These are phyloP conservation scores for Siderastrea radians DNA, from an alignment of 92 coral and sea anemone species.

Conservation along the genomic window DNA sequence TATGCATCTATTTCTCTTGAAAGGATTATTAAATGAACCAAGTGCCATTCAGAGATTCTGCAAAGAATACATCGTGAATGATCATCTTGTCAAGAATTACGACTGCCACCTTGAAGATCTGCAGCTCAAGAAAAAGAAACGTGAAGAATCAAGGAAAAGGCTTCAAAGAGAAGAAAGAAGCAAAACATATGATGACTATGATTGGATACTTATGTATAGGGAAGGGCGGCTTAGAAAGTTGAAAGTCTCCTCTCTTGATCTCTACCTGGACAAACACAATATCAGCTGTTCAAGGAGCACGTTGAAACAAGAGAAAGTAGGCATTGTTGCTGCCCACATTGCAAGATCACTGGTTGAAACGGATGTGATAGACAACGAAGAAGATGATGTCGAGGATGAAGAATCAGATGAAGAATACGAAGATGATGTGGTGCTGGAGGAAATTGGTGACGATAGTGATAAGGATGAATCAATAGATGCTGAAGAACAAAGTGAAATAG, in stretches of 20 bases:
- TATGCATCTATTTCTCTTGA: not conserved
- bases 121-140: slow-evolving; percentile 21
- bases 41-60: slow-evolving; percentile 30
- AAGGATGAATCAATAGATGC: slow-evolving; percentile 8
- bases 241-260: slow-evolving; percentile 14
- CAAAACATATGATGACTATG: slow-evolving; percentile 23
- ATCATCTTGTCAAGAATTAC: not conserved
- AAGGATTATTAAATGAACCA: slow-evolving; percentile 23
- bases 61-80: slow-evolving; percentile 18
- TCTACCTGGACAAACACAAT: slow-evolving; percentile 8
- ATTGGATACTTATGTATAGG: slow-evolving; percentile 24
- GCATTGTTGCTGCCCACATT: slow-evolving; percentile 23
- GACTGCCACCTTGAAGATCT: slow-evolving; percentile 18
- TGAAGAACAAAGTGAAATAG: not conserved
- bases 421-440: slow-evolving; percentile 45
- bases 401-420: slow-evolving; percentile 17
- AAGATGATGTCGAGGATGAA: slow-evolving; percentile 26
- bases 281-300: slow-evolving; percentile 17
- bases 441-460: slow-evolving; percentile 38
- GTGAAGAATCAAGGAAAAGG: slow-evolving; percentile 1
- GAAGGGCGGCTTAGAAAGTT: slow-evolving; percentile 34
- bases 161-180: slow-evolving; percentile 24
- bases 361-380: slow-evolving; percentile 5
- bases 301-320: slow-evolving; percentile 7
- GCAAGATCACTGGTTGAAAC: slow-evolving; percentile 18